Conservation (phyloP, 2,888 invertebrate genomes). For the Lamproptera curius region DNA sequence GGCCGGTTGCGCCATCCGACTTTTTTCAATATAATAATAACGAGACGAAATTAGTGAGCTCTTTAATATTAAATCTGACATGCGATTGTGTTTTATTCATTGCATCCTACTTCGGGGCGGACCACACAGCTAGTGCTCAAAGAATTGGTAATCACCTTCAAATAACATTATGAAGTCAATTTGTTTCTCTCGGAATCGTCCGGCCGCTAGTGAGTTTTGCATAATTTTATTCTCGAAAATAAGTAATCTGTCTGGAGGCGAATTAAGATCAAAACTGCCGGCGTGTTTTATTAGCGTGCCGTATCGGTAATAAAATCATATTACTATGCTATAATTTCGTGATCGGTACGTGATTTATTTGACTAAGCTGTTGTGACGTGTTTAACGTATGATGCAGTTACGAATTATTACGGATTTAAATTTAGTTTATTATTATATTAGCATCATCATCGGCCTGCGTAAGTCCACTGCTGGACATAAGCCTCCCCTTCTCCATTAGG, state of each 20-base stretch:
- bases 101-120: slow-evolving; percentile 30
- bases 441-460: too few species aligned
- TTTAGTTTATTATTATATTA: too few species aligned
- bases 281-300: slow-evolving; percentile 23
- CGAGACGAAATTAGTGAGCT: slow-evolving; percentile 1
- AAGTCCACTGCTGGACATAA: too few species aligned
- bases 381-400: too few species aligned
- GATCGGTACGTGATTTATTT: too few species aligned
- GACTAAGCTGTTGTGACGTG: too few species aligned
- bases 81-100: slow-evolving; percentile 21
- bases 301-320: slow-evolving; percentile 25
- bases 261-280: slow-evolving; percentile 26
- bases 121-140: slow-evolving; percentile 31
- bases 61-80: slow-evolving; percentile 12
- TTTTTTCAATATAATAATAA: too few species aligned
- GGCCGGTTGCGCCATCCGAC: too few species aligned
- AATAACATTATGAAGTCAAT: slow-evolving; percentile 37
- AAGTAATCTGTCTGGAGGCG: slow-evolving; percentile 10
- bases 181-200: slow-evolving; percentile 14
- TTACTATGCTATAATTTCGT: too few species aligned
- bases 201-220: slow-evolving; percentile 22
- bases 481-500: too few species aligned
- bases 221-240: slow-evolving; percentile 25
- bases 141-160: slow-evolving; percentile 44
- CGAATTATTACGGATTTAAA: too few species aligned